Evolutionary conservation across 1,140 invertebrate genomes (phyloP).

Genomic region (Brachionus rotundiformis): DNA sequence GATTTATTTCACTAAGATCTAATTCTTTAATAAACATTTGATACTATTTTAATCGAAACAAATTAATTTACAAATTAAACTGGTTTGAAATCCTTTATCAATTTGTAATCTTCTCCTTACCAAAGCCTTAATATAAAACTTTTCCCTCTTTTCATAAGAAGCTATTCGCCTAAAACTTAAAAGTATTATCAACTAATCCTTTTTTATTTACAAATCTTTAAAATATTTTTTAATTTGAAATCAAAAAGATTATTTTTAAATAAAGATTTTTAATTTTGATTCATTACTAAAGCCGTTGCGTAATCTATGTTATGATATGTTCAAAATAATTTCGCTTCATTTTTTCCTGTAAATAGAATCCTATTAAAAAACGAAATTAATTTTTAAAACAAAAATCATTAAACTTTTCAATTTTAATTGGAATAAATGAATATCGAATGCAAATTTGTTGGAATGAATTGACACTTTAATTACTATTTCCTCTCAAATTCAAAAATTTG

Average conservation of each 20-base stretch:
- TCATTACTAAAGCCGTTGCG: neutral
- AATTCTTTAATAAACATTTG: no score
- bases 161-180: neutral
- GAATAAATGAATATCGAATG: neutral
- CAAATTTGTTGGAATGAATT: neutral
- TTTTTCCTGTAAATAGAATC: neutral
- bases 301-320: no score
- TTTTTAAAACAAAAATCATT: neutral
- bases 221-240: neutral
- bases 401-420: neutral
- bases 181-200: conserved; percentile 5
- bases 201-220: conserved; percentile 6
- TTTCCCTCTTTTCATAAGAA: neutral
- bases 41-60: no score
- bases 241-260: conserved; percentile 13
- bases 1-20: no score
- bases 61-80: neutral
- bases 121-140: no score
- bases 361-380: neutral
- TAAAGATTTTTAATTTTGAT: neutral
- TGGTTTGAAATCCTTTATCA: neutral
- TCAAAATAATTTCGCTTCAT: no score
- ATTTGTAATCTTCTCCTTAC: neutral
- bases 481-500: neutral
- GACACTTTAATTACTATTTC: neutral